Percentiles rank a stretch among this genome's conserved stretches.
These are phyloP conservation scores for Oeneis ivallda DNA, from an alignment of 2,888 invertebrate genomes.

Conservation along the genomic window DNA sequence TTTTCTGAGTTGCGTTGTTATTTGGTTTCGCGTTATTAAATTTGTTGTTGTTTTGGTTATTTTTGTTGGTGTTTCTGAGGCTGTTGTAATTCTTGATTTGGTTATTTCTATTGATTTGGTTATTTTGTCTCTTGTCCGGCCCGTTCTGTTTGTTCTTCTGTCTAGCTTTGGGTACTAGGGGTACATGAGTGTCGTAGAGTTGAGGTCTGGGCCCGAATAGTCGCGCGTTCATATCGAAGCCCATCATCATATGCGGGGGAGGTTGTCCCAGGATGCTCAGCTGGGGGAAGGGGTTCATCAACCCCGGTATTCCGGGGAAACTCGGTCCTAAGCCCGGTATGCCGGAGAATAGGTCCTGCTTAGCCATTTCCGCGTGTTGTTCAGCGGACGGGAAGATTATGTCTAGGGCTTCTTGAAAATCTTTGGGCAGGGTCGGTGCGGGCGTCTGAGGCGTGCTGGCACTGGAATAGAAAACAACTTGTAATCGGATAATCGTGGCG, in stretches of 20 bases:
- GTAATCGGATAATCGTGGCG: not conserved
- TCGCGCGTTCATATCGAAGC: constrained; percentile 62
- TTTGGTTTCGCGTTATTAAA: not conserved
- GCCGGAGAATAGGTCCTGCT: constrained; percentile 46
- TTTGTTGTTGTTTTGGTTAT: constrained; percentile 33
- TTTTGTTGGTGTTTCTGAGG: constrained; percentile 32
- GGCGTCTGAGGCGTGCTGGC: constrained; percentile 39
- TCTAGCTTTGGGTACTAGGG: constrained; percentile 50
- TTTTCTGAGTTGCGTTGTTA: not conserved
- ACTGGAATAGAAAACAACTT: constrained; percentile 22
- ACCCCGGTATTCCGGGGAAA: constrained; percentile 47
- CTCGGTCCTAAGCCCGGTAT: constrained; percentile 40
- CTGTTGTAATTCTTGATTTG: constrained; percentile 37
- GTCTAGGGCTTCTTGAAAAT: constrained; percentile 85
- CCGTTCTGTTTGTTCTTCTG: constrained; percentile 31
- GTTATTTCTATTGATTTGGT: constrained; percentile 7
- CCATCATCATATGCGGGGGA: constrained; percentile 57
- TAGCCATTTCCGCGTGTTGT: constrained; percentile 45
- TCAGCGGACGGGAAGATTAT: constrained; percentile 82
- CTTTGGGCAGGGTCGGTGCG: constrained; percentile 75
- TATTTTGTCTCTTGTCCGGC: not conserved
- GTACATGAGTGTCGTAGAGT: constrained; percentile 69
- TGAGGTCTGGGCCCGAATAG: constrained; percentile 60
- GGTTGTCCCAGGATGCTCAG: constrained; percentile 45
- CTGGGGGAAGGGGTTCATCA: constrained; percentile 49